These are phyloP conservation scores for Gastrophryne carolinensis DNA, from an alignment of 2,797 vertebrate genomes.

Conservation along the genomic window DNA sequence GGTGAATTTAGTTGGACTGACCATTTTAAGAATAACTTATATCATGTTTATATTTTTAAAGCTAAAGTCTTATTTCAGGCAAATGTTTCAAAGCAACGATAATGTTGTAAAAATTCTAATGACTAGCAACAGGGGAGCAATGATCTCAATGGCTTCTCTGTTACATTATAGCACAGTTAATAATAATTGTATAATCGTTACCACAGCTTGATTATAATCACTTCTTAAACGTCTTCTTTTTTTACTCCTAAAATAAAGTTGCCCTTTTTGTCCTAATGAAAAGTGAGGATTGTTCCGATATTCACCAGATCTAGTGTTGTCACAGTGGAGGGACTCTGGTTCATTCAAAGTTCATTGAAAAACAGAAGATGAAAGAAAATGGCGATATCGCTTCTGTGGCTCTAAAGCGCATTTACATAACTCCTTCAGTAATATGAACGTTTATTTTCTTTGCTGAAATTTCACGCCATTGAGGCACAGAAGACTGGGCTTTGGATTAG, in stretches of 20 bases:
- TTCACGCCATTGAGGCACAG: not conserved
- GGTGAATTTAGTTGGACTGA: no score
- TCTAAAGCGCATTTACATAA: slow-evolving; percentile 8
- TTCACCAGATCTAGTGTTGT: not conserved
- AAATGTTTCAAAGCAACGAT: not conserved
- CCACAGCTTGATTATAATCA: slow-evolving; percentile 51
- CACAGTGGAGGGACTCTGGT: slow-evolving; percentile 12
- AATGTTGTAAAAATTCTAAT: slow-evolving; percentile 17
- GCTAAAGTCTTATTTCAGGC: not conserved
- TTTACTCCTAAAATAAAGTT: not conserved
- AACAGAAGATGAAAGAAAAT: slow-evolving; percentile 7
- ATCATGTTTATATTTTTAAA: not conserved
- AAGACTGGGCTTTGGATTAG: not conserved
- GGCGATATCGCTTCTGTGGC: not conserved
- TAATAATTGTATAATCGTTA: slow-evolving; percentile 52
- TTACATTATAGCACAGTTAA: slow-evolving; percentile 55
- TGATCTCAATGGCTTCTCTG: slow-evolving; percentile 56
- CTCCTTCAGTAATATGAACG: not conserved
- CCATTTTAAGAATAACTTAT: no score
- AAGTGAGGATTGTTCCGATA: not conserved
- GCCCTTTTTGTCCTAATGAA: not conserved
- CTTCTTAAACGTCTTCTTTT: slow-evolving; percentile 54
- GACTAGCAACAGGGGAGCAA: slow-evolving; percentile 24
- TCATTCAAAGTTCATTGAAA: slow-evolving; percentile 25
- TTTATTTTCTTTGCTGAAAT: slow-evolving; percentile 25